These are phyloP conservation scores for Mus spretus DNA, from an alignment of 2,797 vertebrate genomes.

Conservation along the genomic window DNA sequence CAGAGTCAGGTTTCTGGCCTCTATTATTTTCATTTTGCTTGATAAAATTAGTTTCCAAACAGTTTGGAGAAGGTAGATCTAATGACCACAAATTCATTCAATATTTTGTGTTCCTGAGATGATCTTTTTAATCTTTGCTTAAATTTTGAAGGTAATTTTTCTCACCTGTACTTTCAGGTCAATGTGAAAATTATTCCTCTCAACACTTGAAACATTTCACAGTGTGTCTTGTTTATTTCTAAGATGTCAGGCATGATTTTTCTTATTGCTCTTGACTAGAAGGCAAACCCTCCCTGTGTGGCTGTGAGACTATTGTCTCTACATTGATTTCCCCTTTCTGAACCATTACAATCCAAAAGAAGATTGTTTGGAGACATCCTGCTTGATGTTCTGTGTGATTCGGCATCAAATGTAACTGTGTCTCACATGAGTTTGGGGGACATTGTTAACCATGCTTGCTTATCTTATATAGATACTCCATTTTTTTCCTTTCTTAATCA, in stretches of 20 bases:
- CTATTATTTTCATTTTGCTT: neutral
- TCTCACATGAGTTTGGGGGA: neutral
- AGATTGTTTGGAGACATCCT: neutral
- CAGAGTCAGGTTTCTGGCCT: neutral
- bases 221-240: neutral
- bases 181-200: neutral
- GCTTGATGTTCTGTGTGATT: neutral
- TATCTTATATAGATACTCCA: neutral
- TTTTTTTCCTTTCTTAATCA: neutral
- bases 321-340: neutral
- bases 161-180: neutral
- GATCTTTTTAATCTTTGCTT: neutral
- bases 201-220: neutral
- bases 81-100: neutral
- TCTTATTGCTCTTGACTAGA: neutral
- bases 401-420: neutral
- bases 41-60: neutral
- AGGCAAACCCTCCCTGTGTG: neutral
- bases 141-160: neutral
- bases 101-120: neutral
- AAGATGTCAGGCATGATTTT: neutral
- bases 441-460: neutral
- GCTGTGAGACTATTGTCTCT: neutral
- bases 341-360: accelerated
- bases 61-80: neutral